Percentiles rank a stretch among this genome's conserved stretches.
These are phyloP conservation scores for Arothron firmamentum DNA, from an alignment of 2,113 vertebrate species.

Conservation along the genomic window DNA sequence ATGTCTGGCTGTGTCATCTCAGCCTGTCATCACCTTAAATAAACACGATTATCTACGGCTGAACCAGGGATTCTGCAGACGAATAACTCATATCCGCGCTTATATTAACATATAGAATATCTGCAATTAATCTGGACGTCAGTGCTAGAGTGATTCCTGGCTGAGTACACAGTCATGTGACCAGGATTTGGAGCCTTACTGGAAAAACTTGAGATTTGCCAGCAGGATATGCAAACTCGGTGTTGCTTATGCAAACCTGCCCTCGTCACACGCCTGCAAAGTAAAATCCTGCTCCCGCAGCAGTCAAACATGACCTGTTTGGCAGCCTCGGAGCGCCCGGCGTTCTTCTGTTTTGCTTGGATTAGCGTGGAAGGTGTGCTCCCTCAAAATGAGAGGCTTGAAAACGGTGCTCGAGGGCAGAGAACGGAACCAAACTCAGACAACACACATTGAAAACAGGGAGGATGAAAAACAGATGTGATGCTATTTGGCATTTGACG, in stretches of 20 bases:
- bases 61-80: conserved; percentile 24
- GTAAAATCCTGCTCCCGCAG: conserved; percentile 22
- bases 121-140: neutral
- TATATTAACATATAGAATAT: neutral
- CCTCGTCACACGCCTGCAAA: conserved; percentile 25
- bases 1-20: conserved; percentile 19
- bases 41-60: conserved; percentile 35
- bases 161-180: conserved; percentile 3
- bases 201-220: conserved; percentile 34
- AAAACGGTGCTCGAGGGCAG: neutral
- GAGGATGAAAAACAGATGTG: neutral
- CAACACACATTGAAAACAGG: conserved; percentile 5
- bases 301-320: conserved; percentile 32
- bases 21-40: conserved; percentile 26
- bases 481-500: conserved; percentile 8
- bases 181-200: conserved; percentile 15
- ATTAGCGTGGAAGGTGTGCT: neutral
- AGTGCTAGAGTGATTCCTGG: no score
- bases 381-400: no score
- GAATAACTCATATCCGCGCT: conserved; percentile 15
- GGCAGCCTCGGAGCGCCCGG: neutral
- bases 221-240: conserved; percentile 58
- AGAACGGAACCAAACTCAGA: conserved; percentile 4
- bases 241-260: conserved; percentile 53
- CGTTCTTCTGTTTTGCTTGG: neutral